phyloP scores from a whole-genome alignment of 2,888 invertebrate species.

The Macrosoma leucophasiata region DNA sequence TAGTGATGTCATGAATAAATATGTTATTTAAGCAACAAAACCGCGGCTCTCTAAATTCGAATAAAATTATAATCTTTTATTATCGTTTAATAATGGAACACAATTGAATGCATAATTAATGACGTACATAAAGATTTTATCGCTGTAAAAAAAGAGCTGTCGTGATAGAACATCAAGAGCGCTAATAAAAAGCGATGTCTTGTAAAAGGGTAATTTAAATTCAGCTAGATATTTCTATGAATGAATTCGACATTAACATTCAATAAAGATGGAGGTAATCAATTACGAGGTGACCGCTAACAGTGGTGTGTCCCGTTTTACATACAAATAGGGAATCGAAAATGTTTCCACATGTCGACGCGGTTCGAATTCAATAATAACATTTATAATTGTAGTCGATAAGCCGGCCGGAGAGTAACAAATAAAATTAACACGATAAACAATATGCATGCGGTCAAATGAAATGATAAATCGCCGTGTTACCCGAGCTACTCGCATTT shows the following conservation, averaged over 20 bases:
- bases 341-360: slow-evolving; percentile 58
- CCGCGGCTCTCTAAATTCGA: too few relatives aligned
- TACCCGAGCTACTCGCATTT: slow-evolving; percentile 52
- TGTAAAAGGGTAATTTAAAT: slow-evolving; percentile 38
- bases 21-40: too few relatives aligned
- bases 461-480: slow-evolving; percentile 62
- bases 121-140: slow-evolving; percentile 1
- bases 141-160: slow-evolving; percentile 4
- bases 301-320: slow-evolving; percentile 30
- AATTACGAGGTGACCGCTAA: slow-evolving; percentile 41
- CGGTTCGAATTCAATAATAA: slow-evolving; percentile 56
- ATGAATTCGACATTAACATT: slow-evolving; percentile 53
- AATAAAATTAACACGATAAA: slow-evolving; percentile 70
- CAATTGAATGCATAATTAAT: slow-evolving; percentile 13
- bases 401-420: slow-evolving; percentile 55
- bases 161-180: slow-evolving; percentile 20
- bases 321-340: slow-evolving; percentile 49
- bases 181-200: slow-evolving; percentile 18
- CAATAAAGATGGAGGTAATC: slow-evolving; percentile 47
- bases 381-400: slow-evolving; percentile 55
- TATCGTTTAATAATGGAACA: slow-evolving; percentile 3
- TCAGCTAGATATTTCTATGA: slow-evolving; percentile 41
- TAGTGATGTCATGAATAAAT: too few relatives aligned
- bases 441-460: slow-evolving; percentile 56
- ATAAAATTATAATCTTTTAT: too few relatives aligned